A percentile compares a stretch with the other conserved stretches of the same genome.
Evolutionary conservation across 2,888 invertebrate genomes (phyloP).

Genomic region (Meteorus cinctellus): DNA sequence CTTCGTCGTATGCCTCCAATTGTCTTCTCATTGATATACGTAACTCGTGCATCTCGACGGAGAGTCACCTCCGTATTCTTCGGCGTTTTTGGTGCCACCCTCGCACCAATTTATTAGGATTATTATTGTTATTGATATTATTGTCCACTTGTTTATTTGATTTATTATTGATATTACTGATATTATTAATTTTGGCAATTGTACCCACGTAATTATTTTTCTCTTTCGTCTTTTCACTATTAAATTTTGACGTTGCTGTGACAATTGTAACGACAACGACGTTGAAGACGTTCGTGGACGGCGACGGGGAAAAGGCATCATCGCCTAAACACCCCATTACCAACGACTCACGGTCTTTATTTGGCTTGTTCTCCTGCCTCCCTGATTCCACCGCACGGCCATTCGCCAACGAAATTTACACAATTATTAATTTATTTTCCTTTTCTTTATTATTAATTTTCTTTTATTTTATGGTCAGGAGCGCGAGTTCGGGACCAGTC

Average conservation of each 20-base stretch:
- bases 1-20: slow-evolving; percentile 27
- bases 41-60: slow-evolving; percentile 68
- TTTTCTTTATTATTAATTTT: slow-evolving; percentile 11
- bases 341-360: slow-evolving; percentile 62
- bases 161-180: slow-evolving; percentile 13
- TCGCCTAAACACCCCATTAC: slow-evolving; percentile 73
- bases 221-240: slow-evolving; percentile 14
- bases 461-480: no score
- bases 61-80: slow-evolving; percentile 65
- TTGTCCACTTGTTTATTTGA: slow-evolving; percentile 9
- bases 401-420: slow-evolving; percentile 59
- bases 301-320: slow-evolving; percentile 72
- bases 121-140: slow-evolving; percentile 54
- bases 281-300: slow-evolving; percentile 52
- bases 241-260: slow-evolving; percentile 33
- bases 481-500: not conserved
- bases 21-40: slow-evolving; percentile 33
- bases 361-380: slow-evolving; percentile 48
- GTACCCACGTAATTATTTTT: slow-evolving; percentile 31
- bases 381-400: slow-evolving; percentile 62
- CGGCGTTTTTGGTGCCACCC: slow-evolving; percentile 31
- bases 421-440: not conserved
- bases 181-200: slow-evolving; percentile 25
- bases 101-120: slow-evolving; percentile 34
- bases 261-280: slow-evolving; percentile 32